A percentile compares a stretch with the other conserved stretches of the same genome.
These are phyloP conservation scores for Abrostola tripartita DNA, from an alignment of 2,888 invertebrate genomes.

Conservation along the genomic window DNA sequence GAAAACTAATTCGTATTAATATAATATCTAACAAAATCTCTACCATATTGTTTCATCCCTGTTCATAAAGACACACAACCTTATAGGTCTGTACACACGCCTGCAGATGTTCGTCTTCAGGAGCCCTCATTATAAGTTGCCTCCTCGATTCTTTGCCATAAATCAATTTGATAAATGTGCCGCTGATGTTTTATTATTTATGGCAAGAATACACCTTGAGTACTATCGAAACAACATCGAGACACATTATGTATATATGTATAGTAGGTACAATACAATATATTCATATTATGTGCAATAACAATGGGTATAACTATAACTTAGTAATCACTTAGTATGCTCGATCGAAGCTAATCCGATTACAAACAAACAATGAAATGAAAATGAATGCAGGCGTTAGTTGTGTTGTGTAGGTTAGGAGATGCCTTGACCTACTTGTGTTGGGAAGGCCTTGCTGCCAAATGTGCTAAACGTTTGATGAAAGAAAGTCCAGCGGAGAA, in stretches of 20 bases:
- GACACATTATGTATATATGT: too few species aligned
- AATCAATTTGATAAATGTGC: constrained; percentile 52
- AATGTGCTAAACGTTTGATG: background rate
- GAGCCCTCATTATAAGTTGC: constrained; percentile 32
- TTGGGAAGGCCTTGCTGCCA: background rate
- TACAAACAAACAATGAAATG: background rate
- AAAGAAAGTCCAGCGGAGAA: background rate
- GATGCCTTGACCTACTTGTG: background rate
- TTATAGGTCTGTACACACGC: background rate
- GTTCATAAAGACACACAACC: background rate
- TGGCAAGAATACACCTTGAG: constrained; percentile 5
- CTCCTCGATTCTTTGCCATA: constrained; percentile 40
- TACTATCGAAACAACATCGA: constrained; percentile 1
- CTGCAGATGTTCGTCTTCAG: constrained; percentile 28
- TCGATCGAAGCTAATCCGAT: background rate
- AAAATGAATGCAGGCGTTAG: constrained; percentile 2
- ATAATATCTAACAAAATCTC: too few species aligned
- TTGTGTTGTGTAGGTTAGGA: background rate
- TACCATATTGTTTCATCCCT: too few species aligned
- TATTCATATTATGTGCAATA: too few species aligned
- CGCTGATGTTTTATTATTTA: constrained; percentile 41
- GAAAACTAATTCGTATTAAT: too few species aligned
- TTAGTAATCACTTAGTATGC: background rate
- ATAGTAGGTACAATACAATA: too few species aligned
- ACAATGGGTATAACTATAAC: background rate